A percentile compares a stretch with the other conserved stretches of the same genome.
These are phyloP conservation scores for Drymodes brunneopygia DNA, from an alignment of 2,113 vertebrate species.

Conservation along the genomic window DNA sequence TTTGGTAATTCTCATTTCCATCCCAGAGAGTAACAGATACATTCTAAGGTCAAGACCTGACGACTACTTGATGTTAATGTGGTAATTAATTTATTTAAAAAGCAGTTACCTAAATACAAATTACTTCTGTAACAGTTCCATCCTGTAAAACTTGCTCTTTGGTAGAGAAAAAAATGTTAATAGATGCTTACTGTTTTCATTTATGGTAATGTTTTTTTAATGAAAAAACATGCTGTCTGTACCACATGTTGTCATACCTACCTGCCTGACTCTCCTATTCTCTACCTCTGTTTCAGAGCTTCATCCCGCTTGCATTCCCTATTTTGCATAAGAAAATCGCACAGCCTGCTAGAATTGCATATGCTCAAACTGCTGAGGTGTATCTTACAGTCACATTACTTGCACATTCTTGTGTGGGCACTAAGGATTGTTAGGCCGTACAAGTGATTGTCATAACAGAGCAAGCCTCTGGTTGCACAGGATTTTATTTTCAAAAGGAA, in stretches of 20 bases:
- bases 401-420: neutral
- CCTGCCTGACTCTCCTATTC: neutral
- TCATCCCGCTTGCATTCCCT: neutral
- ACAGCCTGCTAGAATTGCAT: neutral
- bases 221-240: neutral
- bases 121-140: neutral
- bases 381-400: neutral
- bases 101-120: neutral
- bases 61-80: neutral
- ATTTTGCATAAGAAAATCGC: neutral
- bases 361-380: neutral
- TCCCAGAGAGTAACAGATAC: neutral
- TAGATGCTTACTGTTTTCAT: neutral
- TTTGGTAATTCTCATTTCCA: neutral
- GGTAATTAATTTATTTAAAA: neutral
- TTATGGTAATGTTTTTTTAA: neutral
- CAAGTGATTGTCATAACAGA: neutral
- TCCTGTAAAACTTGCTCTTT: neutral
- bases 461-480: neutral
- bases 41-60: neutral
- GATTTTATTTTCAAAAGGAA: neutral
- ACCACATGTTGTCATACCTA: neutral
- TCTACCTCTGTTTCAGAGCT: neutral
- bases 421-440: neutral
- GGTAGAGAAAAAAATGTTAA: neutral